phyloP scores from a whole-genome alignment of 2,797 vertebrate species.

The Sparidentex hasta region DNA sequence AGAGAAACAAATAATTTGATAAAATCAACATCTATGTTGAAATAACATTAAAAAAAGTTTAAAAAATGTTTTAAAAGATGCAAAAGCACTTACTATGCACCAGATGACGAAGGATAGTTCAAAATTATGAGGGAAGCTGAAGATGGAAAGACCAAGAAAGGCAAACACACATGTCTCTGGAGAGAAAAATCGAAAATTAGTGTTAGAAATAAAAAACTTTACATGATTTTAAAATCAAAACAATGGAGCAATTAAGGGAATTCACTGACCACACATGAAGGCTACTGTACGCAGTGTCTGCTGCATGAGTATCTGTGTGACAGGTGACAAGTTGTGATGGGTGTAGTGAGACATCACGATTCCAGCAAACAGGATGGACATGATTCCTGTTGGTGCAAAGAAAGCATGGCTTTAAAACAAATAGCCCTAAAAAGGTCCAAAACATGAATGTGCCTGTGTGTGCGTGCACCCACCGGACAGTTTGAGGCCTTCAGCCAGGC shows the following conservation, averaged over 20 bases:
- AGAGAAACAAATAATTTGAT: not conserved
- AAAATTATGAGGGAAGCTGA: constrained; percentile 99
- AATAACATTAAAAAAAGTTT: not conserved
- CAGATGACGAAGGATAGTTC: constrained; percentile 99
- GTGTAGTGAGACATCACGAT: constrained; percentile 99
- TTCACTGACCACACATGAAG: constrained; percentile 95
- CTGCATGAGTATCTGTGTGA: constrained; percentile 99
- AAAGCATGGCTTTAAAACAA: not conserved
- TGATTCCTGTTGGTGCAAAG: constrained; percentile 89
- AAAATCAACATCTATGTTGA: not conserved
- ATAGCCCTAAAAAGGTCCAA: not conserved
- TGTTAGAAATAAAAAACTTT: not conserved
- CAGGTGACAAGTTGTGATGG: constrained; percentile 97
- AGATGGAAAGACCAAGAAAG: constrained; percentile 98
- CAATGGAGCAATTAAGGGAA: not conserved
- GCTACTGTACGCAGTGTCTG: constrained; percentile 96
- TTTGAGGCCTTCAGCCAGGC: constrained; percentile 96
- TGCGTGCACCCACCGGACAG: constrained; percentile 90
- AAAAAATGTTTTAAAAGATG: not conserved
- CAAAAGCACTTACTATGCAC: constrained; percentile 94
- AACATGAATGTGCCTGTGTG: not conserved
- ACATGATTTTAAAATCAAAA: not conserved
- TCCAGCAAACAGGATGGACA: constrained; percentile 98
- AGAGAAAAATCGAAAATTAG: constrained; percentile 13
- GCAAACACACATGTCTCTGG: constrained; percentile 99